Base-by-base conservation (phyloP, 2,113 vertebrate species). In the Steatornis caripensis region DNA sequence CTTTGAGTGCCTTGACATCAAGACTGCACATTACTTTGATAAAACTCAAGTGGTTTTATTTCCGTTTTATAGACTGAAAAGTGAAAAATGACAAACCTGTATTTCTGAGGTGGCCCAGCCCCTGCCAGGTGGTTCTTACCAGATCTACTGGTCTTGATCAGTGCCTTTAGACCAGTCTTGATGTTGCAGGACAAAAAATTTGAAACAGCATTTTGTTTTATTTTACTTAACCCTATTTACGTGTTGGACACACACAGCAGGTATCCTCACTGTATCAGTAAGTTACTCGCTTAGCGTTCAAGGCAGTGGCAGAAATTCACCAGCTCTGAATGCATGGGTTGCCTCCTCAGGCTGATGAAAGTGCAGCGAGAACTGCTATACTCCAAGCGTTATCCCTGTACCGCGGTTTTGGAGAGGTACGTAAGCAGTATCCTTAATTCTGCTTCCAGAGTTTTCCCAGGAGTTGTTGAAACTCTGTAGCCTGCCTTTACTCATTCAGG, bases 391-490 rank as follows among this genome's bases (percentile, higher is more conserved):
- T 79, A 32, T 37, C 24, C 23, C 45, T 37, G 9, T 51, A 22
- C n/a, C 51, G 70, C 0, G 0, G 11, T 12, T 80, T 74, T 72
- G 39, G 27, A 68, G 14, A 46, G 12, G 9, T 30, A n/a, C 9
- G 8, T 23, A 24, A 72, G 21, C 43, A 62, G 5, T 13, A 84
- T 55, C 18, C 34, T 55, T 75, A 37, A 41, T 75, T 43, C 36
- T 48, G 30, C 32, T 57, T 39, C 15, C 27, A 53, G 34, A 60
- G 2, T 74, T 89, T 53, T 87, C 46, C 51, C 64, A 58, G 51
- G 15, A 15, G 12, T 34, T 65, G 30, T 10, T 87, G 54, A 45
- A 64, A 30, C 15, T 62, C 36, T 36, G 9, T 34, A 30, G 30
- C 36, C 39, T 57, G 36, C 37, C 5, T 61, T 70, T 84, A 26